Conservation (phyloP, 1,140 invertebrate species). For the Leptopilina clavipes region DNA sequence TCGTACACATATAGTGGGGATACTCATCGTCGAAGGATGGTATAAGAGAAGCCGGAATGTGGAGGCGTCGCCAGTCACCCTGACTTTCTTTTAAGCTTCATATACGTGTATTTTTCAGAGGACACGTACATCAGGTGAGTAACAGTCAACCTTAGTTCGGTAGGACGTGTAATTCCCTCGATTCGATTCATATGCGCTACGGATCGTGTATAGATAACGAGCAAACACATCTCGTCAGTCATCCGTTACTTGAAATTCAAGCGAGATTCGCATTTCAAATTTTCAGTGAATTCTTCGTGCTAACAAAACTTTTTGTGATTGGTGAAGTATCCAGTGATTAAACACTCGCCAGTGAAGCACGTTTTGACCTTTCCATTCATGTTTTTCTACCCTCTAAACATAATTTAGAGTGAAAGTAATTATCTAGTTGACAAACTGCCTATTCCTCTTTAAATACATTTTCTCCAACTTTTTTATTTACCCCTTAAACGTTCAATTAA, state of each 20-base stretch:
- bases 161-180: constrained; percentile 1
- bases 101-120: constrained; percentile 57
- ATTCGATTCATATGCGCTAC: constrained; percentile 10
- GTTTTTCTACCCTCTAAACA: background rate
- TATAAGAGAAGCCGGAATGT: constrained; percentile 70
- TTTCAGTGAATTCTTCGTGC: background rate
- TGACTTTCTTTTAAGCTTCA: constrained; percentile 65
- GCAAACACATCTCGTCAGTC: background rate
- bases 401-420: background rate
- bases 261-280: constrained; percentile 7
- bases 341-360: constrained; percentile 1
- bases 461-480: too few species aligned
- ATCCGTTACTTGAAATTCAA: constrained; percentile 9
- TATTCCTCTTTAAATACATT: too few species aligned
- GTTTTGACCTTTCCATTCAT: background rate
- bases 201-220: constrained; percentile 11
- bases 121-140: constrained; percentile 61
- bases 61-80: constrained; percentile 69
- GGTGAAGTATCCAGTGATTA: constrained; percentile 4
- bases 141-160: constrained; percentile 38
- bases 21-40: constrained; percentile 56
- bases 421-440: background rate
- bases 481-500: too few species aligned
- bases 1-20: constrained; percentile 51
- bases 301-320: background rate